phyloP scores from a whole-genome alignment of 2,888 invertebrate genomes.

The Cerceris rybyensis region DNA sequence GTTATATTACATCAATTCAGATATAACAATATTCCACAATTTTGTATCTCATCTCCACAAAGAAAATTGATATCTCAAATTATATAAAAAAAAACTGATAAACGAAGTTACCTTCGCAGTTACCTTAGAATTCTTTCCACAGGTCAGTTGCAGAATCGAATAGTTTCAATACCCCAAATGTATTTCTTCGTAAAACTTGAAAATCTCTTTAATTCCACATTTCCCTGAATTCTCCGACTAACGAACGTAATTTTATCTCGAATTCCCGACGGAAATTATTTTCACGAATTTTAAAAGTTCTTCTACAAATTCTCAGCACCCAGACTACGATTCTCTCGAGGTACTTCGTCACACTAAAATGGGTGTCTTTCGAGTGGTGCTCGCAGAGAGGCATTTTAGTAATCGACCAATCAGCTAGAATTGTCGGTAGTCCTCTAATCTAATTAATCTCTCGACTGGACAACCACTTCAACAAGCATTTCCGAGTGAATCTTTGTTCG shows the following conservation, averaged over 20 bases:
- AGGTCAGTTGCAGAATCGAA: too few species aligned
- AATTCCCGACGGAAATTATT: not conserved
- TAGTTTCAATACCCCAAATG: too few species aligned
- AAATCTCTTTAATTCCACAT: not conserved
- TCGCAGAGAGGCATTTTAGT: constrained; percentile 28
- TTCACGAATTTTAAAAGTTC: not conserved
- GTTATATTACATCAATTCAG: too few species aligned
- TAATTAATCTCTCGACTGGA: constrained; percentile 49
- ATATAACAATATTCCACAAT: too few species aligned
- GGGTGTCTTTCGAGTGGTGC: constrained; percentile 36
- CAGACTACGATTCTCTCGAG: constrained; percentile 11
- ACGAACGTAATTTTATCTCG: not conserved
- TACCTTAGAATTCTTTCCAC: too few species aligned
- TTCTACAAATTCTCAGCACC: not conserved
- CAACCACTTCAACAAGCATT: constrained; percentile 23
- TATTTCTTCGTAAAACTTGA: not conserved
- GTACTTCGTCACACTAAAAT: constrained; percentile 36
- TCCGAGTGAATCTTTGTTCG: constrained; percentile 22
- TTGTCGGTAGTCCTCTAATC: constrained; percentile 57
- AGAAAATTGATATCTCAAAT: too few species aligned
- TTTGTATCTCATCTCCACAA: too few species aligned
- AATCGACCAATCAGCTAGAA: constrained; percentile 51
- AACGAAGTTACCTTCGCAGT: too few species aligned
- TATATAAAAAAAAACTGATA: too few species aligned
- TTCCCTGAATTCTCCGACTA: too few species aligned